Evolutionary conservation across 2,113 vertebrate species (phyloP).

Genomic region (Microtus richardsoni): DNA sequence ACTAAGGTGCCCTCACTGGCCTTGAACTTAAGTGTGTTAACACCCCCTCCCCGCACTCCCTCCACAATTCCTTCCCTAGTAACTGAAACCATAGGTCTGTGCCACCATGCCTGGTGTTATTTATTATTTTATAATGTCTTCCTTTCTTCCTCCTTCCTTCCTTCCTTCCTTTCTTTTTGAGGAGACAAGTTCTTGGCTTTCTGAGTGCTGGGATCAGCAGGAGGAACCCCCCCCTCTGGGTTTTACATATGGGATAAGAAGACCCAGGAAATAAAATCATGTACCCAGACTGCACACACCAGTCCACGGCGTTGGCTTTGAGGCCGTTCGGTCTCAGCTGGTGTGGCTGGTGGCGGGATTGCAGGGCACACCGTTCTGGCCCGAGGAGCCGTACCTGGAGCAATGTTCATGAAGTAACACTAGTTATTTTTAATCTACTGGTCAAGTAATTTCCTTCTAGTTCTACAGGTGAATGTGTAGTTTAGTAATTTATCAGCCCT

Average conservation of each 20-base stretch:
- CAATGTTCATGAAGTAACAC: neutral
- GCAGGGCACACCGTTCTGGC: neutral
- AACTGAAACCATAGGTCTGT: neutral
- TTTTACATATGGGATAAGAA: neutral
- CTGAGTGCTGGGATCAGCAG: neutral
- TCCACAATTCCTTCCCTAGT: too few relatives aligned
- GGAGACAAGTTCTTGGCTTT: neutral
- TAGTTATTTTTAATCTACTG: neutral
- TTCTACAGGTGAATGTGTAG: neutral
- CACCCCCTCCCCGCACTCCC: too few relatives aligned
- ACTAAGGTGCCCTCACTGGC: neutral
- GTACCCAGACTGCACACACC: neutral
- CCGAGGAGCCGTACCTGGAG: neutral
- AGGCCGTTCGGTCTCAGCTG: neutral
- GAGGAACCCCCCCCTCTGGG: neutral
- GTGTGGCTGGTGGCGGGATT: neutral
- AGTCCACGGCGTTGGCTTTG: neutral
- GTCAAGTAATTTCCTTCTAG: neutral
- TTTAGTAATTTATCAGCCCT: neutral
- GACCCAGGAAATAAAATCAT: conserved; percentile 8
- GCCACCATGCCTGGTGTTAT: neutral
- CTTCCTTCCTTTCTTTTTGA: neutral
- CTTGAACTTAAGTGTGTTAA: neutral
- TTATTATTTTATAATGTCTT: neutral
- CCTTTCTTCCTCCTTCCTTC: too few relatives aligned